phyloP scores from a whole-genome alignment of 2,888 invertebrate genomes.

The Eristalis arbustorum region DNA sequence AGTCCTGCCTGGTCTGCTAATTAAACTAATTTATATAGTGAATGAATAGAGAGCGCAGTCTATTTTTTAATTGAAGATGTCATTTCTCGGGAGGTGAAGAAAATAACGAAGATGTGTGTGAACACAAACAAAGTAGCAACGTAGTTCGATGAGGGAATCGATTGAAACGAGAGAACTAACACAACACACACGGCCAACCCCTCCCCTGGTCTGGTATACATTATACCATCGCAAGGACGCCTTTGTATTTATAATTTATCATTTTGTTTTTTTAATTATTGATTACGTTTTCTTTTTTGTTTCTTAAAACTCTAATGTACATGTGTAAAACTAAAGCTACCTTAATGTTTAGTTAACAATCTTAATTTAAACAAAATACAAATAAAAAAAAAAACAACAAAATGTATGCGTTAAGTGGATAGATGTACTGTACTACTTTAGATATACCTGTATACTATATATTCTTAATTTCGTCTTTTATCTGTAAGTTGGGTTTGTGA shows the following conservation, averaged over 20 bases:
- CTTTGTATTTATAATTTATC: conserved; percentile 14
- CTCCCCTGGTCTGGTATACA: conserved; percentile 31
- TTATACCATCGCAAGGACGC: conserved; percentile 23
- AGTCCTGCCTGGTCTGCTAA: conserved; percentile 56
- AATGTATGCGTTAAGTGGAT: conserved; percentile 54
- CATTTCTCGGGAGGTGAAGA: neutral
- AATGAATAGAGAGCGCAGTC: conserved; percentile 20
- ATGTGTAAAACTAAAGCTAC: conserved; percentile 65
- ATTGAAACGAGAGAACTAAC: neutral
- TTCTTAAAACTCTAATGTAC: conserved; percentile 28
- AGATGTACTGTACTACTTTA: conserved; percentile 27
- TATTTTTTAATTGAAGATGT: conserved; percentile 32
- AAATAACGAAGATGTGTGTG: neutral
- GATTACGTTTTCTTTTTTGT: neutral
- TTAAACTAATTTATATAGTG: conserved; percentile 37
- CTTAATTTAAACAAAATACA: conserved; percentile 24
- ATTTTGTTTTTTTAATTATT: conserved; percentile 17
- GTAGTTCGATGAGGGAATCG: neutral
- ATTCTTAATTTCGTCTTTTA: conserved; percentile 4
- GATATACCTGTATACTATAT: neutral
- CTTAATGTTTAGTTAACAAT: conserved; percentile 58
- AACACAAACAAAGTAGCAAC: neutral
- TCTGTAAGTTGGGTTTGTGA: neutral
- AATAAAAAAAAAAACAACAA: neutral
- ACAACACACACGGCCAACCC: neutral